Conservation (phyloP, 2,113 vertebrate genomes). For the Channa argus region DNA sequence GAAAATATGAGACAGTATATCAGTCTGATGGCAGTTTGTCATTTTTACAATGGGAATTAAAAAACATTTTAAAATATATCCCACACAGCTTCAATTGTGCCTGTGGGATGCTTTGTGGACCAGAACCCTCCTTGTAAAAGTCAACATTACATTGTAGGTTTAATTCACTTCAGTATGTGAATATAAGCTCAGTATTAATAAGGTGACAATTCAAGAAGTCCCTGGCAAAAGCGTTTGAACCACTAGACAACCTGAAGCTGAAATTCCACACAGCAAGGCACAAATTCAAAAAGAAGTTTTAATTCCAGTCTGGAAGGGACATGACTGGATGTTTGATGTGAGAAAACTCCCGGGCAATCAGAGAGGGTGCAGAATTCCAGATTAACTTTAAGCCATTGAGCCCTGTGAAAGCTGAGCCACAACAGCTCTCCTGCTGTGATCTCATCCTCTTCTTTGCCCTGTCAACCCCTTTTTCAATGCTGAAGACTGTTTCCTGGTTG, state of each 20-base stretch:
- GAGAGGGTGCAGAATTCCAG: conserved; percentile 65
- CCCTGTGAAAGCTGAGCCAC: conserved; percentile 67
- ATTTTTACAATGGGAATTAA: conserved; percentile 21
- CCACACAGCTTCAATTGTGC: background rate
- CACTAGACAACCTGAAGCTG: conserved; percentile 39
- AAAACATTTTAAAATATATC: conserved; percentile 13
- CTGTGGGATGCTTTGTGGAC: conserved; percentile 18
- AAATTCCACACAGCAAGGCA: conserved; percentile 25
- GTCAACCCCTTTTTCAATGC: conserved; percentile 38
- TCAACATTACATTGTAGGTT: background rate
- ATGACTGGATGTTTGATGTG: conserved; percentile 65
- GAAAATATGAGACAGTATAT: conserved; percentile 5
- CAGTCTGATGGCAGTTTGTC: conserved; percentile 17
- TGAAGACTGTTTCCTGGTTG: conserved; percentile 36
- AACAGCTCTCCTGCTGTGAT: conserved; percentile 73
- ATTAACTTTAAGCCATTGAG: conserved; percentile 72
- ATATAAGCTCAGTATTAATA: conserved; percentile 16
- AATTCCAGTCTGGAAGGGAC: conserved; percentile 48
- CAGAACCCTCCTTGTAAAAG: background rate
- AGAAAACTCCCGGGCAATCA: conserved; percentile 55
- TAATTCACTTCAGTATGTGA: conserved; percentile 7
- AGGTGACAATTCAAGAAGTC: conserved; percentile 8
- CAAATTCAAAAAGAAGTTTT: conserved; percentile 46
- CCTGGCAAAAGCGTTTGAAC: conserved; percentile 28
- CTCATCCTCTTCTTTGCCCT: conserved; percentile 63